A percentile compares a stretch with the other conserved stretches of the same genome.
Conservation (phyloP, 92 coral and sea anemone genomes). For the Nematostella vectensis region DNA sequence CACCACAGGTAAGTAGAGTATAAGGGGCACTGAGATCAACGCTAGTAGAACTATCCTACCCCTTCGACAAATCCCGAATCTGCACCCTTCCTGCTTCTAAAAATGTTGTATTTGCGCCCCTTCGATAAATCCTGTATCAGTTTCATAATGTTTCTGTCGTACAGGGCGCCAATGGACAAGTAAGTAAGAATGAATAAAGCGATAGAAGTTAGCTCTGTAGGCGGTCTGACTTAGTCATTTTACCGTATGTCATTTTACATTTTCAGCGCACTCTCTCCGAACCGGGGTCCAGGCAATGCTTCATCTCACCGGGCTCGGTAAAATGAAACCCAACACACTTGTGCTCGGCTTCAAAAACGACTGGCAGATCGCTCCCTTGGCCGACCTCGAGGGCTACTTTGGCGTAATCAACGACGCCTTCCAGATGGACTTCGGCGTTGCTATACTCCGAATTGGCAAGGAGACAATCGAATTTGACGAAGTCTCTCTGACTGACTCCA, state of each 20-base stretch:
- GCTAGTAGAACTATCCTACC: too few relatives aligned
- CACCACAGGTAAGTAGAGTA: conserved; percentile 70
- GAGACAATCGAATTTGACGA: conserved; percentile 34
- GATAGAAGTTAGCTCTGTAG: too few relatives aligned
- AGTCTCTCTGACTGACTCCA: conserved; percentile 15
- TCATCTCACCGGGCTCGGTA: conserved; percentile 85
- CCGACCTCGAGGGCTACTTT: conserved; percentile 46
- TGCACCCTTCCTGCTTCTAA: conserved; percentile 2
- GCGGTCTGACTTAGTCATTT: too few relatives aligned
- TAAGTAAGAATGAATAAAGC: too few relatives aligned
- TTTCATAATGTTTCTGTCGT: too few relatives aligned
- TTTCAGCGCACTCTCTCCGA: conserved; percentile 64
- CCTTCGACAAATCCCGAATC: too few relatives aligned
- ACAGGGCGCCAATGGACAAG: too few relatives aligned
- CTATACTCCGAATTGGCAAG: conserved; percentile 69
- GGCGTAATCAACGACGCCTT: conserved; percentile 84
- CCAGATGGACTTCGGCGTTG: conserved; percentile 72
- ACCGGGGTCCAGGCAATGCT: conserved; percentile 84
- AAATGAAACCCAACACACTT: conserved; percentile 88
- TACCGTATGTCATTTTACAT: too few relatives aligned
- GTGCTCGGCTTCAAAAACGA: conserved; percentile 83
- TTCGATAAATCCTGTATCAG: too few relatives aligned
- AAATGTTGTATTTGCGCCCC: too few relatives aligned
- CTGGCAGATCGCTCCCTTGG: conserved; percentile 35
- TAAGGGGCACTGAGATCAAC: too few relatives aligned